Conservation (phyloP, 2,888 invertebrate genomes). For the Disparrhopalites patrizii region DNA sequence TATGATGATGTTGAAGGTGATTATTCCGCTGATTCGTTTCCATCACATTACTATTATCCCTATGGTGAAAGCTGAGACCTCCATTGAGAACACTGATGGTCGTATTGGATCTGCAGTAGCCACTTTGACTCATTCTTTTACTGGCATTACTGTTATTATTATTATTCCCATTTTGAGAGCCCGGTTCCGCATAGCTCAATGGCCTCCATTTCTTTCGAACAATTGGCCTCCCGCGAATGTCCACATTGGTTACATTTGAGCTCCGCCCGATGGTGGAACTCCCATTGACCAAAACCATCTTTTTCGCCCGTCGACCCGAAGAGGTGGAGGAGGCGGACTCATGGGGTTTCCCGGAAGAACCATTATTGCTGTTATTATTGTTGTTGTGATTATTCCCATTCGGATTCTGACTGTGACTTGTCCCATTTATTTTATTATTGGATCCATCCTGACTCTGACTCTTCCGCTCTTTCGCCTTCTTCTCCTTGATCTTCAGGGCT, state of each 20-base stretch:
- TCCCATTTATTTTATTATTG: neutral
- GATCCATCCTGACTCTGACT: neutral
- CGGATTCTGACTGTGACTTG: neutral
- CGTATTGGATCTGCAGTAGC: neutral
- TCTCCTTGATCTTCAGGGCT: no score
- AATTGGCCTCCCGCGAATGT: constrained; percentile 24
- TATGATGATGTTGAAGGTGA: no score
- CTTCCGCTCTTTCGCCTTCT: neutral
- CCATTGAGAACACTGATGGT: constrained; percentile 14
- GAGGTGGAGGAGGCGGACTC: no score
- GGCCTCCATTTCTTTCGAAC: constrained; percentile 35
- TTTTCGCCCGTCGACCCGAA: no score
- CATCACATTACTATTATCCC: no score
- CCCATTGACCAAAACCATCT: constrained; percentile 1
- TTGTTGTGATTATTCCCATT: neutral
- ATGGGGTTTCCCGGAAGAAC: no score
- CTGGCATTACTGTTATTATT: neutral
- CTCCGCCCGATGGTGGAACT: constrained; percentile 1
- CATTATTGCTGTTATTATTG: neutral
- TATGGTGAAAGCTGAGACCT: constrained; percentile 1
- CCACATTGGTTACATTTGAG: constrained; percentile 8
- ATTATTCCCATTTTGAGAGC: constrained; percentile 2
- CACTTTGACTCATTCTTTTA: neutral
- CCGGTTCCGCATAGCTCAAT: constrained; percentile 41
- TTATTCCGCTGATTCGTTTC: no score